Evolutionary conservation across 1,140 invertebrate species (phyloP), one percentile per base, ranked within the genome.

Genomic region (Calliphora vicina): DNA sequence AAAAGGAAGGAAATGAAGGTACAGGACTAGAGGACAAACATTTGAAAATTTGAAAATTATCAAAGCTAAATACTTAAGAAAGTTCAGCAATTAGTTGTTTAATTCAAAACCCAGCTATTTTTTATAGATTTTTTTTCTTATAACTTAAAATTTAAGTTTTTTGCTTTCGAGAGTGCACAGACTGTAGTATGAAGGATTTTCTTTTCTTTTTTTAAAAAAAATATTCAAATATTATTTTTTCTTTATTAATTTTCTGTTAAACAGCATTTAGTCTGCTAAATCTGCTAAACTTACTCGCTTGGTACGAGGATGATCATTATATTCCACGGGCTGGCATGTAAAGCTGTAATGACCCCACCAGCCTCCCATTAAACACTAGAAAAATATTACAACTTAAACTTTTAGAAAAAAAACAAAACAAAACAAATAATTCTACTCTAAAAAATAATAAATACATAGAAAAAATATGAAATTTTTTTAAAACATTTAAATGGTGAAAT

Each of bases 321-420:
- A 97, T 90, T 96, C 96, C 84, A 98, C 96, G 12, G 96, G 96
- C 91, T 98, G 96, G 91, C 97, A 98, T 85, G 93, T 93, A 87
- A 96, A 96, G 92, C 94, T 97, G 93, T 97, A 97, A 73, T 94
- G 91, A 84, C 91, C 91, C 92, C 94, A 95, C 95, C 95, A 96
- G 86, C 95, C 95, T 86, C 94, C 94, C 91, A 93, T 92, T 91
- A 96, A 92, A 87, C 94, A 94, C 95, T 95, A 92, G 85, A 81
- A 84, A 80, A 83, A 82, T 29, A 82, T 82, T 67, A 23, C 29
- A 83, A 83, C 50, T 50, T 45, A 57, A 74, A 80, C 45, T 42
- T 80, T 87, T 84, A 82, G 85, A 86, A 85, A 82, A 72, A 20
- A 29, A 84, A 74, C 87, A 81, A 86, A 86, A 85, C 85, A 72